phyloP scores from a whole-genome alignment of 1,140 invertebrate species.

The Drosophila gunungcola region DNA sequence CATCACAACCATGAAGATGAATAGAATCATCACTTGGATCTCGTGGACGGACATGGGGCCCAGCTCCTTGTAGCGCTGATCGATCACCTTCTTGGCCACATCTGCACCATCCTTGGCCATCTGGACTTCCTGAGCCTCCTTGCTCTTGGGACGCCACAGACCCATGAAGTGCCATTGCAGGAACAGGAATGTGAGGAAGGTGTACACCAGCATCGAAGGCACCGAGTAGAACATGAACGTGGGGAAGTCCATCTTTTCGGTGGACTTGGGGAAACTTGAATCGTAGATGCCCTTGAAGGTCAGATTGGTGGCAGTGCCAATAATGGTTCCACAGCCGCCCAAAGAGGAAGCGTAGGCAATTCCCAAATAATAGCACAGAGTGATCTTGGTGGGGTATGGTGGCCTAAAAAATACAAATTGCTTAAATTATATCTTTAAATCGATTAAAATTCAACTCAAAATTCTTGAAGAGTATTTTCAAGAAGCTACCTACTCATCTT shows the following conservation, averaged over 20 bases:
- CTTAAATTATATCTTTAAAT: too few species aligned
- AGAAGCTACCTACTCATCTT: slow-evolving; percentile 79
- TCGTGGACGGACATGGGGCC: slow-evolving; percentile 94
- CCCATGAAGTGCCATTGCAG: slow-evolving; percentile 91
- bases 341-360: slow-evolving; percentile 93
- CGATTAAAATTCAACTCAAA: too few species aligned
- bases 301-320: slow-evolving; percentile 95
- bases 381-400: slow-evolving; percentile 87
- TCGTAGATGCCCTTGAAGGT: slow-evolving; percentile 92
- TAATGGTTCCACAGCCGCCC: slow-evolving; percentile 94
- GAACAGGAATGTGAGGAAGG: slow-evolving; percentile 89
- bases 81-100: slow-evolving; percentile 89
- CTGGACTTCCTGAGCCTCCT: slow-evolving; percentile 86
- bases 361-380: slow-evolving; percentile 90
- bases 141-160: slow-evolving; percentile 88
- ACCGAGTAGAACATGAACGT: slow-evolving; percentile 90
- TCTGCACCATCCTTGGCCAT: slow-evolving; percentile 87
- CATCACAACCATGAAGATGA: slow-evolving; percentile 91
- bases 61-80: slow-evolving; percentile 90
- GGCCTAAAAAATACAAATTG: slow-evolving; percentile 68
- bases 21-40: slow-evolving; percentile 90
- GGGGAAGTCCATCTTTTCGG: slow-evolving; percentile 89
- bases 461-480: too few species aligned
- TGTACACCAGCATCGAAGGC: slow-evolving; percentile 89
- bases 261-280: slow-evolving; percentile 85